Percentiles rank a stretch among this genome's conserved stretches.
Evolutionary conservation across 1,140 invertebrate species (phyloP).

Genomic region (Orchestia grillus): DNA sequence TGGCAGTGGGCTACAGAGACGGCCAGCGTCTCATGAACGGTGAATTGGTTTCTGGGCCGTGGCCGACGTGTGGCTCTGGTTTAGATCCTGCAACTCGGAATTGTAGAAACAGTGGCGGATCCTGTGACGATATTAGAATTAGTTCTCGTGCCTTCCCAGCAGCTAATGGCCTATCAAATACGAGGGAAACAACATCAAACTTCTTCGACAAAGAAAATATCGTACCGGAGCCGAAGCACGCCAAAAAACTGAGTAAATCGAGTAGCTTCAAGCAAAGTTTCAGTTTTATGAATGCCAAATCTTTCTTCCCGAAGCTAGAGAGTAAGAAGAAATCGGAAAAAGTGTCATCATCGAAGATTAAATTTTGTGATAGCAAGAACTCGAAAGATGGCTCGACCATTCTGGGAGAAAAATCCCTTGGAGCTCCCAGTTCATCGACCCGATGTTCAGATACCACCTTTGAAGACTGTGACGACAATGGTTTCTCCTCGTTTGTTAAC

Average conservation of each 20-base stretch:
- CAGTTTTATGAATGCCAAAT: constrained; percentile 28
- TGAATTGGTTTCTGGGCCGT: neutral
- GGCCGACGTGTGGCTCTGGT: neutral
- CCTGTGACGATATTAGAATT: constrained; percentile 1
- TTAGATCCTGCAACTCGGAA: neutral
- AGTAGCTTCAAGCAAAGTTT: constrained; percentile 50
- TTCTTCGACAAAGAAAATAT: constrained; percentile 34
- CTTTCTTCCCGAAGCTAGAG: constrained; percentile 27
- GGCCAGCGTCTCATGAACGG: neutral
- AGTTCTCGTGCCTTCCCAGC: neutral
- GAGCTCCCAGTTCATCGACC: neutral
- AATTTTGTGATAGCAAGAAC: neutral
- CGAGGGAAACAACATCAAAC: neutral
- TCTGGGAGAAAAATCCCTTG: neutral
- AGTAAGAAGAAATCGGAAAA: constrained; percentile 11
- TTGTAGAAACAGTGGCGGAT: neutral
- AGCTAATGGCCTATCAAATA: neutral
- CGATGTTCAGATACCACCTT: neutral
- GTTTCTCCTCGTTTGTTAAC: neutral
- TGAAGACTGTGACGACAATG: neutral
- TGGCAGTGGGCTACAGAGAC: constrained; percentile 26
- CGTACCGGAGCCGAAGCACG: neutral
- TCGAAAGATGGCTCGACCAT: neutral
- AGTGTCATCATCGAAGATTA: neutral
- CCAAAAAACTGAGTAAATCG: constrained; percentile 31